Base-by-base conservation (phyloP, 2,113 vertebrate species). In the Dinomys branickii region DNA sequence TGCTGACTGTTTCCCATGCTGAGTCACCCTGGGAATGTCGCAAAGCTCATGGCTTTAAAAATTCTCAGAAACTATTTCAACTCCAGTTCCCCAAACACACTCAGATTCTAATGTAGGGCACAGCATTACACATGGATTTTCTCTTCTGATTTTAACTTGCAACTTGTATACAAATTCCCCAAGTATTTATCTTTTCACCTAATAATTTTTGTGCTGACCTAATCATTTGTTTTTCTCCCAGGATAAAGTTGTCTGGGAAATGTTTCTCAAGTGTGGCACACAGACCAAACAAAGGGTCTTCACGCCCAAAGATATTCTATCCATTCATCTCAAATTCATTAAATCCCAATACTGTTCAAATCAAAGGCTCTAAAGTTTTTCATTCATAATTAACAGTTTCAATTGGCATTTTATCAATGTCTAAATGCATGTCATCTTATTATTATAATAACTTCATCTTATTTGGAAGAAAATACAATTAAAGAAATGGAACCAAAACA, bases 1-100 rank as follows among this genome's bases (percentile, higher is more conserved):
- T 14, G 35, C 4, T 1, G 52, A 84, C 61, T 88, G 44, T 71
- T 97, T 97, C 94, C 80, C 94, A 85, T 75, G 93, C 87, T 94
- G 81, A 93, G 85, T 96, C 95, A 97, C 52, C 41, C 56, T 41
- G 92, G 81, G 67, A 97, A 93, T 54, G 47, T 35, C 0, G 2
- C 69, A 69, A 69, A 82, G 61, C 59, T n/a, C 71, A 38, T 13
- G 47, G 47, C 44, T 84, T 83, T 80, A 4, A 89, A 88, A 58
- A 41, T 90, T 95, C 84, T 89, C 61, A 77, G 94, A 93, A 94
- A 94, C 35, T 47, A 61, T 85, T 71, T 91, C 67, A 91, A 20
- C 28, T 78, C 33, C 19, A 93, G 41, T 33, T 81, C 19, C 73
- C 78, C 35, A 75, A 59, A 71, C 5, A 50, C 73, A 84, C 52